A percentile compares a stretch with the other conserved stretches of the same genome.
phyloP scores from a whole-genome alignment of 2,113 vertebrate genomes.

The Emydocephalus ijimae region DNA sequence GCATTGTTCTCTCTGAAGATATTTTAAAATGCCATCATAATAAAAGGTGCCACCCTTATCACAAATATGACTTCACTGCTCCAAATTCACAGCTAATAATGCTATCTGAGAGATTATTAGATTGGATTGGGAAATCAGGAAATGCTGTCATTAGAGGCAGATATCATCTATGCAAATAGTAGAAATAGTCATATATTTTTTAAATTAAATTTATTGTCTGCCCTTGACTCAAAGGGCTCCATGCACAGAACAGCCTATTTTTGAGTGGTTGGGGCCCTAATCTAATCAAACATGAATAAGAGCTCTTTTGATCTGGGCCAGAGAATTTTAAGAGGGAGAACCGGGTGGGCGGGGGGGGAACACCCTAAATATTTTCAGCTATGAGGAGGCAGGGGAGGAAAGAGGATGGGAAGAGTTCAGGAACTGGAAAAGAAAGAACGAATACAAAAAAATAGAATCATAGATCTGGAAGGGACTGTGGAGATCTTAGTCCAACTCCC shows the following conservation, averaged over 20 bases:
- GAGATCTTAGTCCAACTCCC: too few relatives aligned
- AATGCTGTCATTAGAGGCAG: neutral
- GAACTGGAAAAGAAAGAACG: neutral
- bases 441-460: too few relatives aligned
- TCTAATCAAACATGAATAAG: neutral
- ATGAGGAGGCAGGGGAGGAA: neutral
- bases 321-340: neutral
- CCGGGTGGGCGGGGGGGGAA: rapidly evolving
- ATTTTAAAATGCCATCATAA: neutral
- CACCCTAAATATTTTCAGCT: neutral
- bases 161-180: neutral
- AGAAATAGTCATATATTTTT: neutral
- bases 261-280: neutral
- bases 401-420: neutral
- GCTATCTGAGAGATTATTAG: neutral
- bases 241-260: neutral
- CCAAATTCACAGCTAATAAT: neutral
- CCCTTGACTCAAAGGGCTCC: neutral
- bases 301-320: neutral
- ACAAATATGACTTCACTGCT: neutral
- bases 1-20: neutral
- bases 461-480: too few relatives aligned
- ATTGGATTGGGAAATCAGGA: neutral
- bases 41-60: neutral
- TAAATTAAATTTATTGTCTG: neutral